phyloP scores from a whole-genome alignment of 1,140 invertebrate genomes.

The Nilaparvata lugens region DNA sequence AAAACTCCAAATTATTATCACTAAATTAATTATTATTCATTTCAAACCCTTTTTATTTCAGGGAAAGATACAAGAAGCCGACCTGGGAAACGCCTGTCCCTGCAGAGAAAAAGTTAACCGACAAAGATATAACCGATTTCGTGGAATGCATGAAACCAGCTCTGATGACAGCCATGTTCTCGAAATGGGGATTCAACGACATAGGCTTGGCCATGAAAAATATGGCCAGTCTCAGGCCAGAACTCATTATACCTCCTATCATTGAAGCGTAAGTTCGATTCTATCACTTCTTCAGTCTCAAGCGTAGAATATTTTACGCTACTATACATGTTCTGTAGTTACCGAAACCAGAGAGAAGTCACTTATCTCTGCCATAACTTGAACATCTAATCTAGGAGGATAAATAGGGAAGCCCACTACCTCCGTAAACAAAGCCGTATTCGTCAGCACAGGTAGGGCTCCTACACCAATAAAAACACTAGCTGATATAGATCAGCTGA shows the following conservation, averaged over 20 bases:
- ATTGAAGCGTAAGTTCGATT: conserved; percentile 52
- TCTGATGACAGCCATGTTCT: conserved; percentile 66
- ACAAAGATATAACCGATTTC: conserved; percentile 74
- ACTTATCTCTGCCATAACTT: too few species aligned
- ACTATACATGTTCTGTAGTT: too few species aligned
- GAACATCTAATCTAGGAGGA: too few species aligned
- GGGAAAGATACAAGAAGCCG: conserved; percentile 49
- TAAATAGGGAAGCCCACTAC: too few species aligned
- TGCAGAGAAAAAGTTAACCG: conserved; percentile 58
- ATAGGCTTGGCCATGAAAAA: conserved; percentile 59
- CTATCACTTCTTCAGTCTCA: too few species aligned
- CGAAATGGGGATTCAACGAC: conserved; percentile 53
- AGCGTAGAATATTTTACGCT: too few species aligned
- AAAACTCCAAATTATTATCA: too few species aligned
- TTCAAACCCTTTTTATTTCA: conserved; percentile 27
- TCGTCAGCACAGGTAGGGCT: too few species aligned
- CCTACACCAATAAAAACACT: too few species aligned
- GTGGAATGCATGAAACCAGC: conserved; percentile 62
- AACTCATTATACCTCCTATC: conserved; percentile 71
- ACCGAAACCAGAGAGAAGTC: too few species aligned
- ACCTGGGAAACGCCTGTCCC: conserved; percentile 62
- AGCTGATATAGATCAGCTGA: too few species aligned
- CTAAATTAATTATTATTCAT: not conserved
- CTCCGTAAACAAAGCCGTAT: too few species aligned
- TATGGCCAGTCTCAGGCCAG: conserved; percentile 68